Conservation (phyloP, 2,113 vertebrate genomes). For the Opisthocomus hoazin region DNA sequence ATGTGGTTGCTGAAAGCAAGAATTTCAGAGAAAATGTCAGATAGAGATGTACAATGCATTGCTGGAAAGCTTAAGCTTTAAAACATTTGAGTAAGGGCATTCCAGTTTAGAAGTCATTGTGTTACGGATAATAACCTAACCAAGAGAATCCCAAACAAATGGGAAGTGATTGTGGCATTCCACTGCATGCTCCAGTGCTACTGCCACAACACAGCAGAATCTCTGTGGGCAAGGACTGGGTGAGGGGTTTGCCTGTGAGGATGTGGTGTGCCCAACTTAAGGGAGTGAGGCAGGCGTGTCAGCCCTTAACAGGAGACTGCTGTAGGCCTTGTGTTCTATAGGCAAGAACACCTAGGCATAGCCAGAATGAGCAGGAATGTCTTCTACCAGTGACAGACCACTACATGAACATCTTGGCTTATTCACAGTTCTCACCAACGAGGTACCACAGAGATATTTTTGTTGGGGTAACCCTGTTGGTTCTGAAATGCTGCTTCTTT, state of each 20-base stretch:
- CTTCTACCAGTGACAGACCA: not conserved
- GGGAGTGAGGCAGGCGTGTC: not conserved
- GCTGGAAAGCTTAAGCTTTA: constrained; percentile 13
- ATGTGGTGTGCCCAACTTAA: not conserved
- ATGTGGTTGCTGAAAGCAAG: constrained; percentile 39
- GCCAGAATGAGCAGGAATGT: not conserved
- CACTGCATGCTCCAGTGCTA: not conserved
- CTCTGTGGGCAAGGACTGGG: not conserved
- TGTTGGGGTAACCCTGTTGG: not conserved
- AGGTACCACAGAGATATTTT: not conserved
- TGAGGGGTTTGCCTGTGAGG: not conserved
- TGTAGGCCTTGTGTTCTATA: not conserved
- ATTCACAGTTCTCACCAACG: not conserved
- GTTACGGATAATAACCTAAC: not conserved
- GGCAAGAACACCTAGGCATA: not conserved
- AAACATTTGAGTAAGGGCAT: not conserved
- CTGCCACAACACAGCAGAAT: not conserved
- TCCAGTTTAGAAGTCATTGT: constrained; percentile 12
- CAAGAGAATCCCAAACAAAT: not conserved
- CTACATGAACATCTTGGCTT: not conserved
- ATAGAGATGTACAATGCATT: not conserved
- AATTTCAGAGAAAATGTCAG: constrained; percentile 29
- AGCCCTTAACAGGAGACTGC: not conserved
- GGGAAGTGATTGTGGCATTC: not conserved
- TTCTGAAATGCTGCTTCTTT: not conserved